Base-by-base conservation (phyloP, 1,140 invertebrate species). In the Drosophila kurseongensis region DNA sequence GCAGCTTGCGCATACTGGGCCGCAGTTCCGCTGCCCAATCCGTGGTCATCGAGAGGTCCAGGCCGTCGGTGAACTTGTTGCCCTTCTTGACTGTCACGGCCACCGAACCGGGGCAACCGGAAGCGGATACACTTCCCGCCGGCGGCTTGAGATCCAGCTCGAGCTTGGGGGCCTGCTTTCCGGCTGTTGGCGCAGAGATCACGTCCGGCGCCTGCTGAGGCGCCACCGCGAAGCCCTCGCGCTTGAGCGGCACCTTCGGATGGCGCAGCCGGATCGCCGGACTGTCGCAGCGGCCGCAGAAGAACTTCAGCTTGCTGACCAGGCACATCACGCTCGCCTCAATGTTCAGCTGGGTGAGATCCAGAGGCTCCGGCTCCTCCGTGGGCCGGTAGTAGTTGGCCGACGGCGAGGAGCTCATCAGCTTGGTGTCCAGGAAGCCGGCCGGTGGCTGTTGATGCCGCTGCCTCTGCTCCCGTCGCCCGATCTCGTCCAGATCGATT, bases 251-350 rank as follows among this genome's bases (percentile, higher is more conserved):
- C 14, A 54, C 69, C 71, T 89, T 92, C n/a, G 92, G 93, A 45
- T 93, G 92, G 9, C 95, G 91, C 23, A 96, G 75, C 52, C 95
- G 92, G 2, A 96, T 95, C 6, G 95, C 95, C 5, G 96, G 95
- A 86, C 95, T 96, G 16, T 95, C 95, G 72, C 95, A 96, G 48
- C 95, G 93, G 3, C 95, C 95, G 84, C 95, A 96, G 1, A 96
- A 93, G 91, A 96, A 96, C 78, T 96, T 96, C 0, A 96, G 95
- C 92, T 97, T 97, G 61, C 95, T 96, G 3, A 96, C 95, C 69
- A 98, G 93, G 91, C 97, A 97, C 94, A 98, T 97, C 0, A 97
- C 95, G 79, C 96, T 96, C 1, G 97, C 97, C 93, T 98, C 97
- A 32, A 97, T 97, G 83, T 98, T 98, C 13, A 98, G 90, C 78